phyloP scores from a whole-genome alignment of 2,113 vertebrate species.

The Sorex araneus region DNA sequence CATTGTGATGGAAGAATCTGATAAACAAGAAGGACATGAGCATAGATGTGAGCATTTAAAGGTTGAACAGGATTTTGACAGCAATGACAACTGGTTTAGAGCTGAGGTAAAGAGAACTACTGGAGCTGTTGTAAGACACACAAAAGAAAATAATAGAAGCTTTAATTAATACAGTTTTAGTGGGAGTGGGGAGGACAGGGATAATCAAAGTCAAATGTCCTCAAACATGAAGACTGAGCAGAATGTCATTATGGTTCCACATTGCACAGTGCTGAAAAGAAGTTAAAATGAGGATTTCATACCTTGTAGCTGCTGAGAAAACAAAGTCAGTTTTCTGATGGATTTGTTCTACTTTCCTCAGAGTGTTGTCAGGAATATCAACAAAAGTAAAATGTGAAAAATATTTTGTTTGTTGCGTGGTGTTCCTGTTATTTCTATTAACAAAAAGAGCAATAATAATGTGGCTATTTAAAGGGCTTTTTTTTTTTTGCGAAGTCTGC shows the following conservation, averaged over 20 bases:
- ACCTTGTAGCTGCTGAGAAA: not conserved
- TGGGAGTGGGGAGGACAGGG: not conserved
- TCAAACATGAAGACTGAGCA: conserved; percentile 31
- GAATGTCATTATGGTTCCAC: not conserved
- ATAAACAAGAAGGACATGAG: not conserved
- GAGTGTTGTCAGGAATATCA: conserved; percentile 43
- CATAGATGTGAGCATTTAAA: conserved; percentile 20
- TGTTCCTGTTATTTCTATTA: conserved; percentile 68
- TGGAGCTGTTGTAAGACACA: not conserved
- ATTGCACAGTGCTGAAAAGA: not conserved
- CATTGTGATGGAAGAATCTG: conserved; percentile 7
- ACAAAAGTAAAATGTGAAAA: conserved; percentile 57
- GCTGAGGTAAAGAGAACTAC: not conserved
- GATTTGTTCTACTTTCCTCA: conserved; percentile 45
- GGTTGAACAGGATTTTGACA: conserved; percentile 48
- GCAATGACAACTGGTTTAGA: conserved; percentile 16
- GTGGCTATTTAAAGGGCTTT: conserved; percentile 55
- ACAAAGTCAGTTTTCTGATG: conserved; percentile 11
- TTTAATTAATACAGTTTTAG: conserved; percentile 7
- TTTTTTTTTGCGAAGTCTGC: not conserved
- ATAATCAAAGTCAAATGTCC: conserved; percentile 39
- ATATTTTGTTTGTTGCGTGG: conserved; percentile 29
- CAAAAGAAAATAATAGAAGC: not conserved
- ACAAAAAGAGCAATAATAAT: conserved; percentile 36
- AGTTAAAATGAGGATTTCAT: not conserved